phyloP scores from a whole-genome alignment of 1,140 invertebrate genomes.

The Atta cephalotes region DNA sequence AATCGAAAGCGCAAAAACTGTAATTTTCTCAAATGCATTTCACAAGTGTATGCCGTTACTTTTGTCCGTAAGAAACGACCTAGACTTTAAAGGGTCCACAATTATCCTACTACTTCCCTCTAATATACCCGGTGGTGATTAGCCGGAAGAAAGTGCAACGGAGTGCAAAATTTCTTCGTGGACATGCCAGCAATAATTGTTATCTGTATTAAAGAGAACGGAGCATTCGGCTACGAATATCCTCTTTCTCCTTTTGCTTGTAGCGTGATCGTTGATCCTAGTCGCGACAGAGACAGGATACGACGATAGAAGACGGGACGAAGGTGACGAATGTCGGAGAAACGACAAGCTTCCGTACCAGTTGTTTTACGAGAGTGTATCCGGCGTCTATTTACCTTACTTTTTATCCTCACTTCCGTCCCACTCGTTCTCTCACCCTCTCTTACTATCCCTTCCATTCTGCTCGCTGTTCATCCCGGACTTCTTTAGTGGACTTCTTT shows the following conservation, averaged over 20 bases:
- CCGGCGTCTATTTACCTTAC: slow-evolving; percentile 65
- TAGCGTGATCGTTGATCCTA: background rate
- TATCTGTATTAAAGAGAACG: background rate
- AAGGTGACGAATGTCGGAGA: slow-evolving; percentile 58
- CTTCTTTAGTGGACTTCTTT: slow-evolving; percentile 36
- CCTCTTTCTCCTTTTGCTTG: background rate
- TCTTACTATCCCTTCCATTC: background rate
- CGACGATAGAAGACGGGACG: background rate
- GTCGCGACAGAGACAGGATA: background rate
- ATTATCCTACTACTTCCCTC: slow-evolving; percentile 20
- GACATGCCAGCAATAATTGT: background rate
- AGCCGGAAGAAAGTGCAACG: background rate
- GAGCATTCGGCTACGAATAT: background rate
- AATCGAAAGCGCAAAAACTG: slow-evolving; percentile 17
- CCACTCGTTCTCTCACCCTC: background rate
- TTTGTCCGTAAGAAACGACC: slow-evolving; percentile 21
- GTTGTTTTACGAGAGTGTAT: slow-evolving; percentile 73
- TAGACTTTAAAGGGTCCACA: slow-evolving; percentile 19
- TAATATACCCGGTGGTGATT: slow-evolving; percentile 8
- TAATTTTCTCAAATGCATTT: slow-evolving; percentile 58
- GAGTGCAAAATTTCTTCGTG: background rate
- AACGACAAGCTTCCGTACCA: slow-evolving; percentile 65
- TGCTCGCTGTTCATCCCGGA: background rate
- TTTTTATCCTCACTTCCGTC: slow-evolving; percentile 30
- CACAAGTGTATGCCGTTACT: background rate